Percentiles rank a stretch among this genome's conserved stretches.
These are phyloP conservation scores for Sisyra nigra DNA, from an alignment of 2,888 invertebrate species.

Conservation along the genomic window DNA sequence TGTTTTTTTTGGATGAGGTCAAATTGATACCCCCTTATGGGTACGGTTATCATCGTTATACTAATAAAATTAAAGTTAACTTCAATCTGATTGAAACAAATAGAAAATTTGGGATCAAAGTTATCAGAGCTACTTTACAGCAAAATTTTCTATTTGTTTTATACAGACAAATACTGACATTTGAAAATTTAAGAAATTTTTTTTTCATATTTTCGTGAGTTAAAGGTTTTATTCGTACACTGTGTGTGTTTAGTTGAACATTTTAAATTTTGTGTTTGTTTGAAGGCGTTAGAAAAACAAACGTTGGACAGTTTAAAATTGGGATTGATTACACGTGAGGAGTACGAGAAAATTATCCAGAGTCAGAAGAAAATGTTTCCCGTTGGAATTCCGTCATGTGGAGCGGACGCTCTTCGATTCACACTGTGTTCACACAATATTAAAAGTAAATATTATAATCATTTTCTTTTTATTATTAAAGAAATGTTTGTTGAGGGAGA, in stretches of 20 bases:
- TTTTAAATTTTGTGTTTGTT: not conserved
- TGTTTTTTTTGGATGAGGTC: too few relatives aligned
- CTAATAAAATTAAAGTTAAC: too few relatives aligned
- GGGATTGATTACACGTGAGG: constrained; percentile 22
- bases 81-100: too few relatives aligned
- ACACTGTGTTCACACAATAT: constrained; percentile 34
- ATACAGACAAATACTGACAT: not conserved
- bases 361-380: constrained; percentile 41
- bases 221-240: not conserved
- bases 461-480: too few relatives aligned
- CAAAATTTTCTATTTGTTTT: not conserved
- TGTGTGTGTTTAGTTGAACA: not conserved
- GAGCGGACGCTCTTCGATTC: constrained; percentile 82
- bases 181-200: not conserved
- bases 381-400: constrained; percentile 93
- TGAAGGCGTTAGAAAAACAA: constrained; percentile 19
- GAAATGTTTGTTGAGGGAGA: constrained; percentile 91
- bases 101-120: too few relatives aligned
- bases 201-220: too few relatives aligned
- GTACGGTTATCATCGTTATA: too few relatives aligned
- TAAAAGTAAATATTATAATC: constrained; percentile 26
- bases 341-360: constrained; percentile 26
- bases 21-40: too few relatives aligned
- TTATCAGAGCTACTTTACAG: not conserved
- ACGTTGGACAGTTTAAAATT: constrained; percentile 16